Evolutionary conservation across 2,797 vertebrate genomes (phyloP).

Genomic region (Enteromius anoplus): DNA sequence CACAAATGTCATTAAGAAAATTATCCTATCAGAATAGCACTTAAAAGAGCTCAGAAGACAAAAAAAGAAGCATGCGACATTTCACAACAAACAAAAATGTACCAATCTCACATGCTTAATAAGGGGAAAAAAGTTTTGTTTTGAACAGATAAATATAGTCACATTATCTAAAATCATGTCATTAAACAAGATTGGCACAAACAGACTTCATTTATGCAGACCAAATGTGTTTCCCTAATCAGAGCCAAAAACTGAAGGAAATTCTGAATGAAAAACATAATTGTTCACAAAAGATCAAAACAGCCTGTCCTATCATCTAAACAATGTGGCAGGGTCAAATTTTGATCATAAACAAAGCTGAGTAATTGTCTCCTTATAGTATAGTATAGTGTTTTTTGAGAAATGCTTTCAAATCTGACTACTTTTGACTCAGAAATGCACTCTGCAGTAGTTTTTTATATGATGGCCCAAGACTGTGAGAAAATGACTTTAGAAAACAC

Average conservation of each 20-base stretch:
- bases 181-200: not conserved
- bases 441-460: not conserved
- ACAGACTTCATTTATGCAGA: conserved; percentile 51
- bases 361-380: conserved; percentile 52
- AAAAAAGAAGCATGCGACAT: not conserved
- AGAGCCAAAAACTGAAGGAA: conserved; percentile 55
- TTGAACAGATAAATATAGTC: conserved; percentile 58
- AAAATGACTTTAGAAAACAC: not conserved
- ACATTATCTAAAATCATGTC: conserved; percentile 27
- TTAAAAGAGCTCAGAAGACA: not conserved
- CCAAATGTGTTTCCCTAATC: conserved; percentile 60
- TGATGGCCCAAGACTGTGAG: not conserved
- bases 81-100: not conserved
- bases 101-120: not conserved
- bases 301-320: conserved; percentile 66
- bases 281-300: conserved; percentile 48
- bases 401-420: not conserved
- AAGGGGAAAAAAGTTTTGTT: conserved; percentile 23
- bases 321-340: conserved; percentile 54
- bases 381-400: not conserved
- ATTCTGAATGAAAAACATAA: conserved; percentile 60
- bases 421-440: not conserved
- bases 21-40: not conserved
- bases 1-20: not conserved
- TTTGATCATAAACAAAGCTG: conserved; percentile 63